Evolutionary conservation across 2,888 invertebrate genomes (phyloP), one percentile per base, ranked within the genome.

Genomic region (Colletes collaris): DNA sequence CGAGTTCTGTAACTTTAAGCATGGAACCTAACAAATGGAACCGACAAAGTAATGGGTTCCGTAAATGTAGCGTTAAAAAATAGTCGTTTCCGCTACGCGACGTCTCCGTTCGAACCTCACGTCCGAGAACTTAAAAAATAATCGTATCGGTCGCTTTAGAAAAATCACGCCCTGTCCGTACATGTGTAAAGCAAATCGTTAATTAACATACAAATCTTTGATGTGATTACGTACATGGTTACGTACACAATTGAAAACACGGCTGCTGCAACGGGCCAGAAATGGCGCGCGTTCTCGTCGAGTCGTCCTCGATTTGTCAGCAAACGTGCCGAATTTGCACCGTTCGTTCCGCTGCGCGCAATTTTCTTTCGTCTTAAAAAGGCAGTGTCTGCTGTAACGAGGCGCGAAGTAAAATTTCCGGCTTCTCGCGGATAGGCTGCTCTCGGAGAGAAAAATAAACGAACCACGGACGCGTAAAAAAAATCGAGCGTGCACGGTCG

Each of bases 321-420:
- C 4, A 35, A 65, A 40, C 55, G n/a, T 44, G 10, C 10, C 35
- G 37, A 59, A 40, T 59, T 35, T 27, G 11, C 8, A 8, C 10
- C 44, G 10, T 35, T 4, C 37, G 27, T 52, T n/a, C n/a, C 7
- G 27, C 27, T n/a, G 10, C 40, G 13, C 7, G 4, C 7, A 6
- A 6, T 40, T 40, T 6, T 40, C 7, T 40, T 7, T 40, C 40
- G 44, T 5, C 10, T 8, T 35, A 52, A 64, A 59, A 64, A 69
- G 77, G 79, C 79, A 78, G 78, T 69, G 79, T 79, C 78, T 70
- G 78, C 64, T 69, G 53, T 35, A 59, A 59, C 50, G 16, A 56
- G 56, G 40, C 62, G 55, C 4, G 10, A 16, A 40, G 11, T n/a
- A 5, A 60, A 76, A 55, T 49, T 50, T 8, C 49, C 8, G 16